Base-by-base conservation (phyloP, 2,797 vertebrate species). In the Eutrigla gurnardus region DNA sequence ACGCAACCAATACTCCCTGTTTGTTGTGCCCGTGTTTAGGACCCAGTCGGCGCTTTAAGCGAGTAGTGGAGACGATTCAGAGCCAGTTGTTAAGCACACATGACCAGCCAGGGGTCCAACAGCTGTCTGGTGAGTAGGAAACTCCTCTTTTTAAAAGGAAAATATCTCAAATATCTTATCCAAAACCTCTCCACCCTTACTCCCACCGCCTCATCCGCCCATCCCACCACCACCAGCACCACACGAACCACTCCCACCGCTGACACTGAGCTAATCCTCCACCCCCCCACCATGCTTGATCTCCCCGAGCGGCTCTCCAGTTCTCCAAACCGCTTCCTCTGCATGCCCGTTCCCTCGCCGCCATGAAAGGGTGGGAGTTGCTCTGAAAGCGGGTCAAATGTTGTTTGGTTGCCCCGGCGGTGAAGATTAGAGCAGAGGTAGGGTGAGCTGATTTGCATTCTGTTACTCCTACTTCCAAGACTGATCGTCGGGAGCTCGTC, bases 31-130 rank as follows among this genome's bases (percentile, higher is more conserved):
- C 53, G 60, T 57, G 33, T 81, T 49, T 83, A 99, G 98, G 98
- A 93, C 98, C 97, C 49, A 99, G 98, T 88, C 97, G 98, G 81
- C 97, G 98, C 83, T 99, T 99, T 90, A 99, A 99, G 95, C 96
- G 98, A 90, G 98, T 99, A 88, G 97, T 98, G 91, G 98, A 99
- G 96, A 98, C 97, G 61, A 99, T 99, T 93, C 98, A 99, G 95
- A 95, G 96, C 78, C 98, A 99, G 95, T 95, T 99, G 94, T 95
- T 99, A 95, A 99, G 97, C 95, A 96, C 98, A 93, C 97, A 99
- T 7, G 97, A 98, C 90, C 98, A 98, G 94, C 97, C 97, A 4
- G 95, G 96, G 10, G 96, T 97, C 92, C 97, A 98, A 91, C 98
- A 99, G 93, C 93, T 98, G 92, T 96, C 97, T 94, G 98, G 98